These are phyloP conservation scores for Euleptes europaea DNA, from an alignment of 2,113 vertebrate species.

Conservation along the genomic window DNA sequence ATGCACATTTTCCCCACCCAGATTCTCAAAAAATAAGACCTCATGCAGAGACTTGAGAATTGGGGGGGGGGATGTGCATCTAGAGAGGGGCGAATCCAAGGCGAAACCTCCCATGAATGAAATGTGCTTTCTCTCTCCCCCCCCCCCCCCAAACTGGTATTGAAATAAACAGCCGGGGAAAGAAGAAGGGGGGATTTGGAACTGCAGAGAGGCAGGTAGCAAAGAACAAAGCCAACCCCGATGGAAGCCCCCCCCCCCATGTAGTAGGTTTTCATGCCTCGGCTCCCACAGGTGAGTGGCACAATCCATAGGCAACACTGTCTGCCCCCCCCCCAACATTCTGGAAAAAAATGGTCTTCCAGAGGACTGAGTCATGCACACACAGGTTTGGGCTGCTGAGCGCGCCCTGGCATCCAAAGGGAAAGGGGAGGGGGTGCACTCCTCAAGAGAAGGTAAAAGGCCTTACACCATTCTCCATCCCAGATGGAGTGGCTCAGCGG, in stretches of 20 bases:
- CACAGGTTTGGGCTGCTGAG: conserved; percentile 8
- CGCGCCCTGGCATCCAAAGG: not conserved
- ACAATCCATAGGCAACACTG: no score
- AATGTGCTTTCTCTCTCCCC: not conserved
- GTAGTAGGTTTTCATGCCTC: conserved; percentile 38
- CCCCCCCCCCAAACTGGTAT: not conserved
- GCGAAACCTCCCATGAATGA: no score
- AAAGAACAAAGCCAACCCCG: conserved; percentile 75
- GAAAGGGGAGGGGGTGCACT: conserved; percentile 22
- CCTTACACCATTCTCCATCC: fast-evolving
- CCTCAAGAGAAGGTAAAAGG: not conserved
- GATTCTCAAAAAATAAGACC: no score
- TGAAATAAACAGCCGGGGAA: conserved; percentile 5
- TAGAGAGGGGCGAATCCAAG: no score
- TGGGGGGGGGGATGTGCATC: no score
- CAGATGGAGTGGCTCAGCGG: no score
- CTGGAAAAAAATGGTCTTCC: no score
- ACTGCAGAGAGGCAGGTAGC: conserved; percentile 56
- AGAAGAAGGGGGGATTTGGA: conserved; percentile 4
- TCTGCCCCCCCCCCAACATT: no score
- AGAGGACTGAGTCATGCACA: not conserved
- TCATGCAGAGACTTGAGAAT: no score
- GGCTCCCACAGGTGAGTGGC: conserved; percentile 61
- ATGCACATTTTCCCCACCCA: no score
- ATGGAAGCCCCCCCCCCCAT: conserved; percentile 53